Evolutionary conservation across 2,113 vertebrate species (phyloP).

Genomic region (Myotis yumanensis): DNA sequence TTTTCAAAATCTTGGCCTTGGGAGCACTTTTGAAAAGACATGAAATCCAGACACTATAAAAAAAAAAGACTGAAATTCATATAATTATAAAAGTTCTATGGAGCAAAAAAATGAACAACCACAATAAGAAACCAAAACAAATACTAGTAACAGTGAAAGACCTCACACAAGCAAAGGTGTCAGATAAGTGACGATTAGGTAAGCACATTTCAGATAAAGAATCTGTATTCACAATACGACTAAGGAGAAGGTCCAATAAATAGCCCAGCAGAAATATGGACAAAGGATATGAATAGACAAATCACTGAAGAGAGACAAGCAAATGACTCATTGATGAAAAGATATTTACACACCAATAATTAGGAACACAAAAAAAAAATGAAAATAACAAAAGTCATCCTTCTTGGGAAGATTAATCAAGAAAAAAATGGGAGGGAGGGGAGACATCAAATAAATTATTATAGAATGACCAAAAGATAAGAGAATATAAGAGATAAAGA

Average conservation of each 20-base stretch:
- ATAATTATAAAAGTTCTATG: background rate
- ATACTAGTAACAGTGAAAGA: background rate
- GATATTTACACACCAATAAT: background rate
- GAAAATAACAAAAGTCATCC: background rate
- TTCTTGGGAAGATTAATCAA: constrained; percentile 20
- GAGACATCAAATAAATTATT: constrained; percentile 33
- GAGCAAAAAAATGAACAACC: background rate
- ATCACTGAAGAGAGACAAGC: background rate
- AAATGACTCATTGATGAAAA: background rate
- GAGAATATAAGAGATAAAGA: background rate
- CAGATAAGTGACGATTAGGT: background rate
- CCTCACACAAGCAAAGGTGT: background rate
- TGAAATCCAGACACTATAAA: background rate
- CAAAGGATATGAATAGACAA: background rate
- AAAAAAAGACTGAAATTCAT: background rate
- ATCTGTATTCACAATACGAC: background rate
- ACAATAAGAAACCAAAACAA: background rate
- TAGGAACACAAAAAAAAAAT: background rate
- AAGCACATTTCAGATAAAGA: background rate
- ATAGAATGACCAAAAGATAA: background rate
- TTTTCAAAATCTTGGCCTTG: constrained; percentile 11
- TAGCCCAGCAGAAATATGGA: background rate
- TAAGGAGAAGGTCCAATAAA: background rate
- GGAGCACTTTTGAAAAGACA: constrained; percentile 16
- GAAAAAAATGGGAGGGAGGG: background rate